Evolutionary conservation across 2,888 invertebrate species (phyloP).

Genomic region (Cosmorhoe ocellata): DNA sequence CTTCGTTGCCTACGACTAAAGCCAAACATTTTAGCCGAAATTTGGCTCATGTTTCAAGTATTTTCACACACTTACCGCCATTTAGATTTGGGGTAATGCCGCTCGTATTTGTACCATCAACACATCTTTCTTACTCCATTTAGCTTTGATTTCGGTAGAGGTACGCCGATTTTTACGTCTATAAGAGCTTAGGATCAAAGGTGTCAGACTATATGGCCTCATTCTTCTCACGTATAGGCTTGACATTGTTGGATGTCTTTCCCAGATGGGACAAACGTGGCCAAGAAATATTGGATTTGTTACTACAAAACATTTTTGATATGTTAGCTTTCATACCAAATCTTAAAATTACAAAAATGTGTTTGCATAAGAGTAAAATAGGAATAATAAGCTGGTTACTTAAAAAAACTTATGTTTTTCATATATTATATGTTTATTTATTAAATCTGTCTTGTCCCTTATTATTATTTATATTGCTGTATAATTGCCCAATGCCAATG

Average conservation of each 20-base stretch:
- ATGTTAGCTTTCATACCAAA: too few relatives aligned
- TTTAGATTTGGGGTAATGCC: slow-evolving; percentile 21
- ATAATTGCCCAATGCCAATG: too few relatives aligned
- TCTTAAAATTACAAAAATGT: too few relatives aligned
- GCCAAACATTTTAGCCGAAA: slow-evolving; percentile 9
- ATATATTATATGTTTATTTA: too few relatives aligned
- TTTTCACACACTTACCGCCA: slow-evolving; percentile 20
- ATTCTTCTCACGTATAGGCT: slow-evolving; percentile 37
- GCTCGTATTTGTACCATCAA: slow-evolving; percentile 15
- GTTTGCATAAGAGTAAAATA: too few relatives aligned
- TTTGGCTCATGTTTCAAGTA: slow-evolving; percentile 13
- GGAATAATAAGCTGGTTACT: too few relatives aligned
- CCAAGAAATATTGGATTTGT: neutral
- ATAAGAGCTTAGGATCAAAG: slow-evolving; percentile 3
- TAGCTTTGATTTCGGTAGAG: slow-evolving; percentile 26
- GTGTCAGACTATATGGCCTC: slow-evolving; percentile 19
- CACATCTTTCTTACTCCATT: slow-evolving; percentile 26
- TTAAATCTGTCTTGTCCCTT: too few relatives aligned
- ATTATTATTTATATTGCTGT: too few relatives aligned
- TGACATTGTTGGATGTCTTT: slow-evolving; percentile 35
- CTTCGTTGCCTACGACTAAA: neutral
- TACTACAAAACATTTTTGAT: neutral
- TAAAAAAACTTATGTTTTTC: too few relatives aligned
- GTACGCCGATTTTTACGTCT: slow-evolving; percentile 9
- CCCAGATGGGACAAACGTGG: slow-evolving; percentile 6